These are phyloP conservation scores for Misgurnus mizolepis DNA, from an alignment of 2,113 vertebrate genomes.

Conservation along the genomic window DNA sequence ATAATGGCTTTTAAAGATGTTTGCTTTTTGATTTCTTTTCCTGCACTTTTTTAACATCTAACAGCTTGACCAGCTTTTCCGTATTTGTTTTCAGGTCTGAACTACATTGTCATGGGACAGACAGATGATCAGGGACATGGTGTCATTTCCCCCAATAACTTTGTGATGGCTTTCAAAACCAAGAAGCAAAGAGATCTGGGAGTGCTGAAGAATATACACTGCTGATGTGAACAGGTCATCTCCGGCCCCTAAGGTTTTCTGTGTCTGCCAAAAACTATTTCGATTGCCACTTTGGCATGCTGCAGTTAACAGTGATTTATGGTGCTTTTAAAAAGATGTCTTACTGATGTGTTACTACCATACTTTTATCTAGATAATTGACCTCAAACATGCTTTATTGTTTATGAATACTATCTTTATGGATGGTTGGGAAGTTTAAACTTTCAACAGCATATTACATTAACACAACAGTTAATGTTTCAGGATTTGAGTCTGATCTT, in stretches of 20 bases:
- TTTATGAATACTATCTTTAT: not conserved
- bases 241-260: not conserved
- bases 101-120: slow-evolving; percentile 87
- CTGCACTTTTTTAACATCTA: not conserved
- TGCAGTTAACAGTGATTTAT: not conserved
- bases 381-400: not conserved
- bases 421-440: no score
- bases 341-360: not conserved
- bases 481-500: no score
- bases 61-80: not conserved
- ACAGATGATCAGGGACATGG: slow-evolving; percentile 80
- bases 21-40: no score
- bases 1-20: no score
- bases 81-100: slow-evolving; percentile 73
- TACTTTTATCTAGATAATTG: not conserved
- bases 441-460: no score
- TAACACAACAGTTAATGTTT: no score
- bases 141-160: slow-evolving; percentile 77
- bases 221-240: slow-evolving; percentile 58
- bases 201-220: slow-evolving; percentile 77
- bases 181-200: slow-evolving; percentile 83
- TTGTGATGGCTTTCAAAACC: slow-evolving; percentile 82
- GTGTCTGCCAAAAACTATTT: not conserved
- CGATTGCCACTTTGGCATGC: not conserved
- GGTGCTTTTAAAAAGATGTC: not conserved